Conservation (phyloP, 2,888 invertebrate genomes). For the Hipparchia semele region DNA sequence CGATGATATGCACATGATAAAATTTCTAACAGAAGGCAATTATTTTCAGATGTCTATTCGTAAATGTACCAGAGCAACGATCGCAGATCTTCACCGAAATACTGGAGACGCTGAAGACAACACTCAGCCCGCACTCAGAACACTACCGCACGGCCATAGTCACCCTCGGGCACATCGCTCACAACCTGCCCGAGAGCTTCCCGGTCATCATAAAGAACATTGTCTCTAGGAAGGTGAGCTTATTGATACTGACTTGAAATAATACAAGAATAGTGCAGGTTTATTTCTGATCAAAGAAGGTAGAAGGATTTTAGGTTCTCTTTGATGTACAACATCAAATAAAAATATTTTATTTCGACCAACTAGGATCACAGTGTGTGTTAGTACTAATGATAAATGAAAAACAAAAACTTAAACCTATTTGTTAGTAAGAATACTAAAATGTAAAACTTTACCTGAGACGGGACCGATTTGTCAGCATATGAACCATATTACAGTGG, state of each 20-base stretch:
- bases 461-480: too few relatives aligned
- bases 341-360: too few relatives aligned
- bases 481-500: too few relatives aligned
- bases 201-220: constrained; percentile 96
- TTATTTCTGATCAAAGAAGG: constrained; percentile 53
- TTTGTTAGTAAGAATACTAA: too few relatives aligned
- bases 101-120: constrained; percentile 89
- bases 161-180: constrained; percentile 96
- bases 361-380: too few relatives aligned
- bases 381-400: too few relatives aligned
- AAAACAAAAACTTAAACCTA: too few relatives aligned
- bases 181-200: constrained; percentile 95
- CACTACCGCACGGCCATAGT: constrained; percentile 97
- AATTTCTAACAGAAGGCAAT: too few relatives aligned
- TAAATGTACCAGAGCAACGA: constrained; percentile 88
- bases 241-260: constrained; percentile 86
- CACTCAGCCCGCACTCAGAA: constrained; percentile 88
- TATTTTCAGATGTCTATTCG: constrained; percentile 89
- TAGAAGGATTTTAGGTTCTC: too few relatives aligned
- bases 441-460: too few relatives aligned
- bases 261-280: constrained; percentile 86
- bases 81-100: constrained; percentile 92
- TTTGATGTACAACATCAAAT: too few relatives aligned
- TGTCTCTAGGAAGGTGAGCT: constrained; percentile 89
- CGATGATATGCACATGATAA: too few relatives aligned